Conservation (phyloP, 2,797 vertebrate species). For the Danio jaintianensis region DNA sequence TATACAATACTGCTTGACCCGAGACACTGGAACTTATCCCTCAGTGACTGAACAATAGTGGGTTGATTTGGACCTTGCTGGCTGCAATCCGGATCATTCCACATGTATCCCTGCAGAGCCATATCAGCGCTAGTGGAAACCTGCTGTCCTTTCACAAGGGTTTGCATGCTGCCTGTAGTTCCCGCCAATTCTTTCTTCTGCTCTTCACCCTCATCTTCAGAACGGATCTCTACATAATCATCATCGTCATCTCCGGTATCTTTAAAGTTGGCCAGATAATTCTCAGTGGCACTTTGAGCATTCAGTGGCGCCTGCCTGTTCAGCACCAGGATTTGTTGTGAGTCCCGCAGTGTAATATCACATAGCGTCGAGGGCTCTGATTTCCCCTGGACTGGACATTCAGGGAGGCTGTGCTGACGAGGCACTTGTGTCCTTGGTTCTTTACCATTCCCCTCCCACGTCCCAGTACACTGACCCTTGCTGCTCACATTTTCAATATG, state of each 20-base stretch:
- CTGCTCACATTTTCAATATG: conserved; percentile 73
- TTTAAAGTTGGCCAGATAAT: conserved; percentile 96
- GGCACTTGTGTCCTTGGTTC: conserved; percentile 45
- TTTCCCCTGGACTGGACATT: conserved; percentile 72
- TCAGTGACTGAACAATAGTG: conserved; percentile 93
- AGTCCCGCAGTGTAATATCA: conserved; percentile 90
- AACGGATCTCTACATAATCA: conserved; percentile 98
- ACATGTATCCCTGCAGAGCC: conserved; percentile 88
- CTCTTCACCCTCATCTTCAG: conserved; percentile 87
- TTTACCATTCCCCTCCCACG: background rate
- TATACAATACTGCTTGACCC: conserved; percentile 96
- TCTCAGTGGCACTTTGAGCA: conserved; percentile 88
- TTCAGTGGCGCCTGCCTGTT: conserved; percentile 83
- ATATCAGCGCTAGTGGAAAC: conserved; percentile 71
- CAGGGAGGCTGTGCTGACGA: conserved; percentile 81
- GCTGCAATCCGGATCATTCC: conserved; percentile 87
- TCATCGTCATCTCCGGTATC: conserved; percentile 91
- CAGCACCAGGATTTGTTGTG: conserved; percentile 90
- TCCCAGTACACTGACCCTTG: conserved; percentile 63
- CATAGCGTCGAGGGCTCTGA: conserved; percentile 84
- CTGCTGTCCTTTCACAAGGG: conserved; percentile 41
- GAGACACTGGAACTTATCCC: conserved; percentile 97
- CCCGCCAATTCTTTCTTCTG: conserved; percentile 40
- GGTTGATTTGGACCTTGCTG: conserved; percentile 74
- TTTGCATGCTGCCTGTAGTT: conserved; percentile 21